These are phyloP conservation scores for Tribolium madens DNA, from an alignment of 1,140 invertebrate species.

Conservation along the genomic window DNA sequence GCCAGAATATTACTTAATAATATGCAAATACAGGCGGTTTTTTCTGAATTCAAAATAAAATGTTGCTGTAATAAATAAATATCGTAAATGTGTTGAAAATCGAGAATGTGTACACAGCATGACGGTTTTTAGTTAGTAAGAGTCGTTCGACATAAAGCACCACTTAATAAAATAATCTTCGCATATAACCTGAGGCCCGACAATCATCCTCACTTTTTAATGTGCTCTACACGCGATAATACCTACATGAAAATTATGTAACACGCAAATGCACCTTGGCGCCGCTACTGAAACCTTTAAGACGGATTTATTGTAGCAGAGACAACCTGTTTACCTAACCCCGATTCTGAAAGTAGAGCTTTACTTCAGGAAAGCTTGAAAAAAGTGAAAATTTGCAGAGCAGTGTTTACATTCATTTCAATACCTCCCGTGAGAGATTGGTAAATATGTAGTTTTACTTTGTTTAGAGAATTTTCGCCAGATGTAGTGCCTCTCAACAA, in stretches of 20 bases:
- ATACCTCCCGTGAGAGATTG: too few species aligned
- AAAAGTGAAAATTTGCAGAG: too few species aligned
- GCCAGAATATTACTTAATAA: constrained; percentile 28
- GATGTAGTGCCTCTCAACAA: too few species aligned
- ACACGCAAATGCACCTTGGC: constrained; percentile 31
- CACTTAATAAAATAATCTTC: constrained; percentile 44
- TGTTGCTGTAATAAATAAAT: constrained; percentile 46
- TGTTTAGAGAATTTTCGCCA: too few species aligned
- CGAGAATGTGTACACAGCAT: constrained; percentile 44
- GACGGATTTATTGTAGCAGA: constrained; percentile 28
- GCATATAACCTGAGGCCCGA: constrained; percentile 1
- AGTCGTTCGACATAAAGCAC: constrained; percentile 34
- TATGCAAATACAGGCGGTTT: constrained; percentile 25
- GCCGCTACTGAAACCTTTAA: constrained; percentile 26
- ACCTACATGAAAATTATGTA: constrained; percentile 27
- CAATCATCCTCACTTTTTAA: constrained; percentile 21
- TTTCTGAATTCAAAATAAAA: constrained; percentile 29
- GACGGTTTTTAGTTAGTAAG: constrained; percentile 25
- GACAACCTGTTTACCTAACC: constrained; percentile 2
- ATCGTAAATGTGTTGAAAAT: constrained; percentile 45
- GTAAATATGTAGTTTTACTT: too few species aligned
- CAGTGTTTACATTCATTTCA: too few species aligned
- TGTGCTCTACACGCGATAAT: constrained; percentile 8
- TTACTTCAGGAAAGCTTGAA: too few species aligned
- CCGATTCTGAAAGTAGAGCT: not conserved